Base-by-base conservation (phyloP, 2,113 vertebrate species). In the Sinocyclocheilus anshuiensis region DNA sequence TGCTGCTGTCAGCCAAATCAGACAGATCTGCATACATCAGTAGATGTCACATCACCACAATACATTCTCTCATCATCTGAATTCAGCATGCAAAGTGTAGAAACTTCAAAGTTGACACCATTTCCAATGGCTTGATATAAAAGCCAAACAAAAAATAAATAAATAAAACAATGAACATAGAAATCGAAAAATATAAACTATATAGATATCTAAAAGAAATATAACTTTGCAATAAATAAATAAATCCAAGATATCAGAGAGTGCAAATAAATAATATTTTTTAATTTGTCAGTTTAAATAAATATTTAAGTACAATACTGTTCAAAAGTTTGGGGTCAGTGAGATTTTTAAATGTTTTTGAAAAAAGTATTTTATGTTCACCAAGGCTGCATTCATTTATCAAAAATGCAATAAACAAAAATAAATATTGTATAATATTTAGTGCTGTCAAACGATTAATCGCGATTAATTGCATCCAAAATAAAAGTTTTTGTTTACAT, bases 1-100 rank as follows among this genome's bases (percentile, higher is more conserved):
- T 9, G 18, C 76, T 77, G 26, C 76, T 77, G 76, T 77, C 76
- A 55, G 76, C 76, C 16, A 16, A 8, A 77, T 77, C 50, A 18
- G 76, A 55, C 50, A 55, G 76, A 77, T 77, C 48, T 77, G 76
- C 50, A 77, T 55, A 50, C 76, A 55, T 77, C 76, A 77, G 26
- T 11, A 3, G n/a, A 55, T 20, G 7, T 55, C 76, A 77, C n/a
- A 53, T 29, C 50, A 55, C 16, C 55, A 55, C 75, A 77, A 33
- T 50, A 55, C 26, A 22, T 77, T 33, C 9, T 2, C 24, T 77
- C 48, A 77, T 57, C 76, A 77, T 33, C 15, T 9, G 29, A 55
- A 55, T 55, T 55, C 76, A 77, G 24, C 24, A 29, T 26, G 13
- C 24, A 77, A 55, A 55, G 8, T 22, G 48, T 42, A 20, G 50